Evolutionary conservation across 1,140 invertebrate species (phyloP), one percentile per base, ranked within the genome.

Genomic region (Whitmania pigra): DNA sequence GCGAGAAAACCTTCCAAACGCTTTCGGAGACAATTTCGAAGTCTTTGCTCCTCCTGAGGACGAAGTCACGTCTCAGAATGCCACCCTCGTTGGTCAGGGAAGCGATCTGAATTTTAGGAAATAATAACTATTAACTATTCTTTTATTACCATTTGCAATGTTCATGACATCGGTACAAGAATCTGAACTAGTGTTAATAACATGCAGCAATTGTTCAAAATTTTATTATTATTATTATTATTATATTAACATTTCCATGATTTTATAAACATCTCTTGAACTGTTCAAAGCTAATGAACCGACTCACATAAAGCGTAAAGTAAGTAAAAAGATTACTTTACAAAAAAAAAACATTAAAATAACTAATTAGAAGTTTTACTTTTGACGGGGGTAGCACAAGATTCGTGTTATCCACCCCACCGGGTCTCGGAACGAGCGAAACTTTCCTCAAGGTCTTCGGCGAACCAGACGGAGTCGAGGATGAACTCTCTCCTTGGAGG

Each of bases 41-140:
- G 83, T 93, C 90, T 76, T 88, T 84, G 71, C 87, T 87, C 79
- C 88, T 86, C 15, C 86, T 85, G 63, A 93, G 81, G 74, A 78
- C 75, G 22, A 85, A 84, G 80, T 89, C 88, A 71, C 86, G 84
- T 73, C 88, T 88, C 69, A 93, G 82, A 76, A 88, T 86, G 0
- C 90, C 90, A 60, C 91, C 91, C 85, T 93, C 91, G 73, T 89
- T 89, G n/a, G 91, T 93, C 57, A 93, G 83, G 13, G 89, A 83
- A 31, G 77, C 79, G 40, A 80, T 78, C 80, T 81, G 73, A 4
- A 69, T 71, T 36, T 31, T 55, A 60, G 55, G 5, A 72, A n/a
- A 75, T 54, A 49, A 69, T 5, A 27, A 72, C 20, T 2, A 49
- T n/a, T n/a, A n/a, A n/a, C n/a, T n/a, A n/a, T n/a, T n/a, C n/a